A percentile compares a stretch with the other conserved stretches of the same genome.
phyloP scores from a whole-genome alignment of 1,140 invertebrate species.

The Zophobas morio region DNA sequence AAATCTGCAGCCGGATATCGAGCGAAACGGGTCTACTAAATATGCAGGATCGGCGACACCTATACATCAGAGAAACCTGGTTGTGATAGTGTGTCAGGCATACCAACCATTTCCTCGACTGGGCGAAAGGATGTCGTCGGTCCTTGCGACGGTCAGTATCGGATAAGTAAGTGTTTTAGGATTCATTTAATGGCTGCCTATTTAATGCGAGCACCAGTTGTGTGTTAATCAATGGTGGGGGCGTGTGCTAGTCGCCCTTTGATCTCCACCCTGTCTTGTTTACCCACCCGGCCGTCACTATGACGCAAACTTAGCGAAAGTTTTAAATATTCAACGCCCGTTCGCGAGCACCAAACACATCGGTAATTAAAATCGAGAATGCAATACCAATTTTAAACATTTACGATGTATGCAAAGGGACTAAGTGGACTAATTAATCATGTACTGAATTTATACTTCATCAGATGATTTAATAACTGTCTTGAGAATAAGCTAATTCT shows the following conservation, averaged over 20 bases:
- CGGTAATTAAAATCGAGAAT: conserved; percentile 50
- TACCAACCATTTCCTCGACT: conserved; percentile 50
- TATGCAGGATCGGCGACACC: conserved; percentile 59
- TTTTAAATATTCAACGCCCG: conserved; percentile 54
- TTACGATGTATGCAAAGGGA: conserved; percentile 17
- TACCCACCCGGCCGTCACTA: conserved; percentile 47
- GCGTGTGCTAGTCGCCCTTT: conserved; percentile 50
- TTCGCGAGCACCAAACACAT: conserved; percentile 51
- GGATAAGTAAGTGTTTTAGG: conserved; percentile 54
- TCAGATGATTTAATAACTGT: conserved; percentile 23
- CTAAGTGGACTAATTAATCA: conserved; percentile 18
- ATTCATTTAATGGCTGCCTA: conserved; percentile 51
- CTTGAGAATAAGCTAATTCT: conserved; percentile 35
- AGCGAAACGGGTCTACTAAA: conserved; percentile 55
- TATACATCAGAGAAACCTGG: conserved; percentile 58
- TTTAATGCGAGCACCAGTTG: conserved; percentile 51
- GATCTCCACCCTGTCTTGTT: conserved; percentile 52
- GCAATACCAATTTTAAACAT: conserved; percentile 36
- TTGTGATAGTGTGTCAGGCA: conserved; percentile 52
- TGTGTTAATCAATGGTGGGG: conserved; percentile 51
- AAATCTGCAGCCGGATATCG: conserved; percentile 53
- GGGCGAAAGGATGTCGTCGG: conserved; percentile 20
- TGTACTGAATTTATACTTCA: conserved; percentile 13
- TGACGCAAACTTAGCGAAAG: conserved; percentile 52
- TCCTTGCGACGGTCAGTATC: conserved; percentile 51